phyloP scores from a whole-genome alignment of 2,113 vertebrate genomes.

The Ctenodactylus gundi region DNA sequence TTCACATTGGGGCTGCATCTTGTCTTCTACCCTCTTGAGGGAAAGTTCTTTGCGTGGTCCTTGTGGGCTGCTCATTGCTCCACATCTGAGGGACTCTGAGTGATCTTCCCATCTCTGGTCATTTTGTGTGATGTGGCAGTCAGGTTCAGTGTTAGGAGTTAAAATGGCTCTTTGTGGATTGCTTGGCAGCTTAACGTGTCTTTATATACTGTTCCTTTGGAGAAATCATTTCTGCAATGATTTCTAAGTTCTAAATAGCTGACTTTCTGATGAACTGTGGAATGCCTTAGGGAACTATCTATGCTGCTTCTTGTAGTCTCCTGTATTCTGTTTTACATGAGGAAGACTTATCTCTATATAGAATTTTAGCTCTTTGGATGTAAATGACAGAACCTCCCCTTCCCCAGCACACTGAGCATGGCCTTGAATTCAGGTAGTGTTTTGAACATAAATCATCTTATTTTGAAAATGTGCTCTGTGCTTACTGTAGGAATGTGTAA shows the following conservation, averaged over 20 bases:
- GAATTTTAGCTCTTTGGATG: slow-evolving; percentile 7
- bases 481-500: not conserved
- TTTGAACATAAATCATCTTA: slow-evolving; percentile 27
- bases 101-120: no score
- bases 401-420: not conserved
- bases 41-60: no score
- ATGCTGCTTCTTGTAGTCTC: not conserved
- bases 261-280: slow-evolving; percentile 44
- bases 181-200: slow-evolving; percentile 11
- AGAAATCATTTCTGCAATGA: slow-evolving; percentile 32
- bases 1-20: no score
- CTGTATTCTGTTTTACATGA: not conserved
- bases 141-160: not conserved
- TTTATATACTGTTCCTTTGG: not conserved
- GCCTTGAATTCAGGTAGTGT: slow-evolving; percentile 2
- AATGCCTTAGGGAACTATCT: slow-evolving; percentile 28
- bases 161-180: slow-evolving; percentile 42
- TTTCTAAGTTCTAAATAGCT: slow-evolving; percentile 36
- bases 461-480: not conserved
- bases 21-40: no score
- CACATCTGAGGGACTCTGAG: no score
- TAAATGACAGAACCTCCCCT: not conserved
- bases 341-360: not conserved
- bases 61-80: no score
- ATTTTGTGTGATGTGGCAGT: no score